Percentiles rank a stretch among this genome's conserved stretches.
Evolutionary conservation across 2,797 vertebrate genomes (phyloP).

Genomic region (Leptatherina wallacei): DNA sequence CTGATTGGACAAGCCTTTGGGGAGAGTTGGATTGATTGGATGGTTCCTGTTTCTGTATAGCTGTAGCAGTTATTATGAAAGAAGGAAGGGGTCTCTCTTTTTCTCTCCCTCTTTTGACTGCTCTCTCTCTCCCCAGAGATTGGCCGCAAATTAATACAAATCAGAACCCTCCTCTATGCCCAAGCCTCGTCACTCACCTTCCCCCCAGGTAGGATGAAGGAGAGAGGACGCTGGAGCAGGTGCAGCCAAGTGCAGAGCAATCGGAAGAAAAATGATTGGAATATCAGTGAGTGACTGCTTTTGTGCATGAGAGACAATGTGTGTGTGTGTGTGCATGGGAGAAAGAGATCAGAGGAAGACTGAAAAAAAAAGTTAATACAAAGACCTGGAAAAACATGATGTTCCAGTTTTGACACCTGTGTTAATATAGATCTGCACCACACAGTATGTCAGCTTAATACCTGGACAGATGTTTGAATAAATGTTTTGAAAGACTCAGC

Average conservation of each 20-base stretch:
- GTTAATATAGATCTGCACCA: slow-evolving; percentile 6
- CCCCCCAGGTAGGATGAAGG: slow-evolving; percentile 75
- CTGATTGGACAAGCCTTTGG: slow-evolving; percentile 79
- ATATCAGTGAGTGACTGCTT: slow-evolving; percentile 69
- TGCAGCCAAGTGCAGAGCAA: slow-evolving; percentile 77
- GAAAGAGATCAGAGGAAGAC: slow-evolving; percentile 33
- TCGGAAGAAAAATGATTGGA: slow-evolving; percentile 77
- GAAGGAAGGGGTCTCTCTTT: slow-evolving; percentile 13
- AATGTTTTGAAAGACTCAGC: slow-evolving; percentile 12
- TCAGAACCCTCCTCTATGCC: slow-evolving; percentile 66
- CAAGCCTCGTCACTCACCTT: slow-evolving; percentile 70
- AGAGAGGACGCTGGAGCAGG: slow-evolving; percentile 74
- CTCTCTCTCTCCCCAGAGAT: slow-evolving; percentile 66
- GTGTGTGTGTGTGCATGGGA: slow-evolving; percentile 21
- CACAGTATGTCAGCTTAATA: slow-evolving; percentile 15
- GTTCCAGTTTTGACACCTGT: slow-evolving; percentile 39
- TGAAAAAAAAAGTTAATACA: slow-evolving; percentile 41
- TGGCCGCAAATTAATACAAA: slow-evolving; percentile 79
- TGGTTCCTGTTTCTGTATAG: slow-evolving; percentile 65
- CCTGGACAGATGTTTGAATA: slow-evolving; percentile 45
- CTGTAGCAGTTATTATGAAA: slow-evolving; percentile 35
- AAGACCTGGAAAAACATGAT: slow-evolving; percentile 34
- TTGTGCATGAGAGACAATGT: slow-evolving; percentile 51
- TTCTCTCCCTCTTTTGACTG: neutral
- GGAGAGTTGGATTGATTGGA: slow-evolving; percentile 75